These are phyloP conservation scores for Octonoba sinensis DNA, from an alignment of 2,888 invertebrate species.

Conservation along the genomic window DNA sequence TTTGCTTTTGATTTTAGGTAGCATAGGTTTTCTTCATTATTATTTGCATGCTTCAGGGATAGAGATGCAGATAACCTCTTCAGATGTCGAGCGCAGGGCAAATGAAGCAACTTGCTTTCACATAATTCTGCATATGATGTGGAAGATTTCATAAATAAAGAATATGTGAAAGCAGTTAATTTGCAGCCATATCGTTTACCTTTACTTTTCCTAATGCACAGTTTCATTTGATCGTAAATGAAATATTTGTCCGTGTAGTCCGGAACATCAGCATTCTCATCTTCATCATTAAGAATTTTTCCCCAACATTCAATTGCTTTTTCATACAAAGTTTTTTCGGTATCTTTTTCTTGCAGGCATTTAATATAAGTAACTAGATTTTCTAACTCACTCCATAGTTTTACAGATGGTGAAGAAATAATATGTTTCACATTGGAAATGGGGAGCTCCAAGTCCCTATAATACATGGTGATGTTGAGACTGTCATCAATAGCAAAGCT, in stretches of 20 bases:
- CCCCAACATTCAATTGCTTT: background rate
- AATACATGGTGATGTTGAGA: background rate
- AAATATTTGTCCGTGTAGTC: background rate
- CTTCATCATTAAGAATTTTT: background rate
- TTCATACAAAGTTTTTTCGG: background rate
- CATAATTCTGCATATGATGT: background rate
- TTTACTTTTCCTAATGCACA: background rate
- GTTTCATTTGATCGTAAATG: constrained; percentile 5
- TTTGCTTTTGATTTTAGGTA: constrained; percentile 7
- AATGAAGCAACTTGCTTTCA: background rate
- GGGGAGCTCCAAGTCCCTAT: background rate
- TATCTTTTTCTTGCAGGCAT: background rate
- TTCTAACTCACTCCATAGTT: background rate
- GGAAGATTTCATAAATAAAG: constrained; percentile 1
- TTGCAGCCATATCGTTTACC: background rate
- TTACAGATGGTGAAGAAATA: background rate
- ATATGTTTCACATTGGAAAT: background rate
- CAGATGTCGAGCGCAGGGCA: background rate
- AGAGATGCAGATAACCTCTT: background rate
- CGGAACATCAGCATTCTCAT: background rate
- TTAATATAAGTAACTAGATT: background rate
- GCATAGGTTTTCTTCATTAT: background rate
- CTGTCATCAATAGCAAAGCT: background rate
- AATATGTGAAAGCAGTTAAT: background rate
- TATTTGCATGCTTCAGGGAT: background rate